Evolutionary conservation across 1,140 invertebrate genomes (phyloP), one percentile per base, ranked within the genome.

Genomic region (Papilio xuthus): DNA sequence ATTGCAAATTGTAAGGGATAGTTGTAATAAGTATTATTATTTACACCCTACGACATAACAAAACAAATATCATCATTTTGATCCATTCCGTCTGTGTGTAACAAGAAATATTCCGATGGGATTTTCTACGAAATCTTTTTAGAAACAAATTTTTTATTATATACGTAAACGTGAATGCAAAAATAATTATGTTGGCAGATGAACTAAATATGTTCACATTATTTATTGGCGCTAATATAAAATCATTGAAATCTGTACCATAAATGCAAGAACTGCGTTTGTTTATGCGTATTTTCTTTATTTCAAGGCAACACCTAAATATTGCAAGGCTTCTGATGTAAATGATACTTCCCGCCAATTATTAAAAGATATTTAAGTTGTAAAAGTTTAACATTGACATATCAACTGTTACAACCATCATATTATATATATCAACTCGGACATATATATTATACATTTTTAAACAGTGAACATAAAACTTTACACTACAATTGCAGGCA

Each of bases 1-100:
- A 94, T 96, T 95, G 95, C 96, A 96, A 96, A 96, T 96, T 86
- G 94, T 94, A 90, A 93, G 91, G 53, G 28, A 42, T 47, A 37
- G 18, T n/a, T 74, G 23, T 28, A 32, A 74, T 26, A 20, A 50
- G 6, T 0, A 50, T 50, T 13, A 50, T n/a, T 15, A 18, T 50
- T n/a, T 50, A 50, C 47, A 50, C 47, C 15, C 4, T 4, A 50
- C 18, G 7, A 1, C 15, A 50, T 18, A 37, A 9, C 13, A 41
- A 67, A 67, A 67, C 60, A 32, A 26, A 69, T 69, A 63, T 28
- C 28, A 44, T n/a, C 15, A 47, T 15, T 47, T 15, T 44, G 20
- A 23, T 23, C 4, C 41, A 12, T 37, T 44, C 0, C 32, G 44
- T 44, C n/a, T 72, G n/a, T 32, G 53, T 41, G n/a, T 12, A 10